phyloP scores from a whole-genome alignment of 2,113 vertebrate species.

The Toxotes jaculatrix region DNA sequence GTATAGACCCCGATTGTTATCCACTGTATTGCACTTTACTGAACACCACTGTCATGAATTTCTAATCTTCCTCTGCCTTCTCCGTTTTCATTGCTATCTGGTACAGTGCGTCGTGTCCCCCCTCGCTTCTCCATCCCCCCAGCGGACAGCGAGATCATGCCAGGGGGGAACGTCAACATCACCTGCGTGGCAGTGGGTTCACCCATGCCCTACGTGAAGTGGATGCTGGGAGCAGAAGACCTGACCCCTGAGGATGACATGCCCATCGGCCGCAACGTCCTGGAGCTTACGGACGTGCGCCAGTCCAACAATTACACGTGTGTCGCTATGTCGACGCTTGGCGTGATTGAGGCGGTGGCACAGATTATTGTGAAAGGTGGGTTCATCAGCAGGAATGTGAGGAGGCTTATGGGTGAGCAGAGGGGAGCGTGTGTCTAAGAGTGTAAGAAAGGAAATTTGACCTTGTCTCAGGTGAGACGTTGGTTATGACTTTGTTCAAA shows the following conservation, averaged over 20 bases:
- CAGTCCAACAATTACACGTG: constrained; percentile 99
- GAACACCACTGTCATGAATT: constrained; percentile 15
- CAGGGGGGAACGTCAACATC: constrained; percentile 97
- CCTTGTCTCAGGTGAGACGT: constrained; percentile 15
- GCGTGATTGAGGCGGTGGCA: constrained; percentile 97
- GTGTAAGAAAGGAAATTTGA: not conserved
- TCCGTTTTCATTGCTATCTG: constrained; percentile 68
- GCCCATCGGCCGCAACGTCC: constrained; percentile 98
- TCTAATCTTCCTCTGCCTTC: constrained; percentile 55
- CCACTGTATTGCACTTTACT: not conserved
- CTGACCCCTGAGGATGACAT: constrained; percentile 99
- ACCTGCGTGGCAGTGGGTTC: constrained; percentile 98
- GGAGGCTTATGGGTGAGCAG: not conserved
- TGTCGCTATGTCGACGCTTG: constrained; percentile 99
- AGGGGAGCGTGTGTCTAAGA: not conserved
- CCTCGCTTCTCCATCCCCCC: constrained; percentile 98
- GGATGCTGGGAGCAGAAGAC: constrained; percentile 99
- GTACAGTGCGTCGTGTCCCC: constrained; percentile 94
- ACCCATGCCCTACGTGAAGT: constrained; percentile 99
- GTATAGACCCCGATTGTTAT: constrained; percentile 15
- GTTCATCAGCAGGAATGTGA: not conserved
- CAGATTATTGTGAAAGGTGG: constrained; percentile 99
- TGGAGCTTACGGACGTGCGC: constrained; percentile 96
- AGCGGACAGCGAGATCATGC: constrained; percentile 99
- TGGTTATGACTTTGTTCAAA: constrained; percentile 1